phyloP scores from a whole-genome alignment of 37 sponge, comb jelly and placozoan species.

The Beroe ovata region DNA sequence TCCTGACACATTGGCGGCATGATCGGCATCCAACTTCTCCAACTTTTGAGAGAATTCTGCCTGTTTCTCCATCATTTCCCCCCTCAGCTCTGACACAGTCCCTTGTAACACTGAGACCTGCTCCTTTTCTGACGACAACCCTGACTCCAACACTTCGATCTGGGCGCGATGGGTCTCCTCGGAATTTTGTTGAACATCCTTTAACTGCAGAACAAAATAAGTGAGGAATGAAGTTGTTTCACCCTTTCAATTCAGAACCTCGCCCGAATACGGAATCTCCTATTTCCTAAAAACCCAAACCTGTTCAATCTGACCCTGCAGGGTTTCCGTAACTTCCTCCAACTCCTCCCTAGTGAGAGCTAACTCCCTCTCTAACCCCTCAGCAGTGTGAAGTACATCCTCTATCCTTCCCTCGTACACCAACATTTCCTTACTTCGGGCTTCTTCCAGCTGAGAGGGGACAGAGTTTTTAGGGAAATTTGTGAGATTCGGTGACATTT shows the following conservation, averaged over 20 bases:
- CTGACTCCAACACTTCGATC: not conserved
- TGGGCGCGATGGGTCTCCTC: not conserved
- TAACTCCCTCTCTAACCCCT: not conserved
- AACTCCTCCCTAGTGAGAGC: not conserved
- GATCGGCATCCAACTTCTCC: not conserved
- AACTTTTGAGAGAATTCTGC: not conserved
- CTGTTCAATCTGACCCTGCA: not conserved
- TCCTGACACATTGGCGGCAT: not conserved
- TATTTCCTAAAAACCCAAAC: no score
- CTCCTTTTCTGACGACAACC: not conserved
- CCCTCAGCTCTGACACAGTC: not conserved
- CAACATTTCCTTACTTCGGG: not conserved
- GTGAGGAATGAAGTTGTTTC: no score
- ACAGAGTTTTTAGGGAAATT: no score
- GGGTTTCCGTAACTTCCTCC: not conserved
- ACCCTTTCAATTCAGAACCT: no score
- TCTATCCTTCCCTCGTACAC: not conserved
- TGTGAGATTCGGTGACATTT: no score
- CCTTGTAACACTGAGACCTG: not conserved
- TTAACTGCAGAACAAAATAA: no score
- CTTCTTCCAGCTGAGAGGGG: not conserved
- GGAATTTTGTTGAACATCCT: not conserved
- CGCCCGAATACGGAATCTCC: no score
- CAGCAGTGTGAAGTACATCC: not conserved
- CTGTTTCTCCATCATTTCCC: not conserved